phyloP scores from a whole-genome alignment of 1,140 invertebrate species.

The Papilio helenus region DNA sequence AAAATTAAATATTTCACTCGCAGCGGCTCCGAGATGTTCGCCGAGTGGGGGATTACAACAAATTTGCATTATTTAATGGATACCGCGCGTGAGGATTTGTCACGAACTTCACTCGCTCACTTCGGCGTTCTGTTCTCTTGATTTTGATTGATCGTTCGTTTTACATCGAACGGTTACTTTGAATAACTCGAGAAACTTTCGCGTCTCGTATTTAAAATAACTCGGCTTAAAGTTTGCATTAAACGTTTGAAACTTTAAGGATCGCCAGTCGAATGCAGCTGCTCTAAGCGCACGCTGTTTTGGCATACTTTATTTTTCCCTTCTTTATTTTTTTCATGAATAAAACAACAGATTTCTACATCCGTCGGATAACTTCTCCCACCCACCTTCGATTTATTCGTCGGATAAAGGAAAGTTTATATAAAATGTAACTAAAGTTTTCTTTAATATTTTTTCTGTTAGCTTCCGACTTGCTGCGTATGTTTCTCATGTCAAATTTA shows the following conservation, averaged over 20 bases:
- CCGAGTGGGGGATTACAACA: slow-evolving; percentile 79
- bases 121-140: slow-evolving; percentile 56
- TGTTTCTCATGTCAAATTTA: slow-evolving; percentile 78
- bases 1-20: slow-evolving; percentile 82
- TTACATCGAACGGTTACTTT: slow-evolving; percentile 41
- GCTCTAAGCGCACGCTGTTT: slow-evolving; percentile 46
- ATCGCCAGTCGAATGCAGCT: slow-evolving; percentile 39
- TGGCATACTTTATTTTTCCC: slow-evolving; percentile 72
- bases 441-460: slow-evolving; percentile 80
- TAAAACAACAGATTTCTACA: slow-evolving; percentile 82
- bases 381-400: slow-evolving; percentile 82
- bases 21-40: slow-evolving; percentile 62
- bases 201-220: slow-evolving; percentile 21
- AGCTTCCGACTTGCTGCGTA: slow-evolving; percentile 64
- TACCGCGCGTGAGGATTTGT: slow-evolving; percentile 78
- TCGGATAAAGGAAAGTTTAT: slow-evolving; percentile 81
- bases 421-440: slow-evolving; percentile 81
- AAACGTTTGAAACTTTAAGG: slow-evolving; percentile 30
- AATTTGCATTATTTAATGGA: slow-evolving; percentile 83
- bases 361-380: slow-evolving; percentile 74
- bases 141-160: slow-evolving; percentile 68
- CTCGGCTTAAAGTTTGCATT: slow-evolving; percentile 17
- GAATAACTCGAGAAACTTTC: slow-evolving; percentile 43
- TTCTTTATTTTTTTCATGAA: slow-evolving; percentile 81
- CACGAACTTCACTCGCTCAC: slow-evolving; percentile 68